phyloP scores from a whole-genome alignment of 2,888 invertebrate species.

The Patella ulyssiponensis region DNA sequence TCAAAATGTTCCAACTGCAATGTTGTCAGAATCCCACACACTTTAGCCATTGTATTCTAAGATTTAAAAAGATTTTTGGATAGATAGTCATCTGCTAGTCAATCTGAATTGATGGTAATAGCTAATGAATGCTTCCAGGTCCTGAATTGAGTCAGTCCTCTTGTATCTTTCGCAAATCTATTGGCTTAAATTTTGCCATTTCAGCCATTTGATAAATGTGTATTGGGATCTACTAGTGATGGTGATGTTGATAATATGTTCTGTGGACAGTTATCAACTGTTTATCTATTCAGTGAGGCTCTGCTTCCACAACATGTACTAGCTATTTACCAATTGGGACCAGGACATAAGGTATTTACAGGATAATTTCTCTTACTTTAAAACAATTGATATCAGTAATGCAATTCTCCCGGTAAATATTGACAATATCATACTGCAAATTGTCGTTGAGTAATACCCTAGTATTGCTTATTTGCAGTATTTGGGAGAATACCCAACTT shows the following conservation, averaged over 20 bases:
- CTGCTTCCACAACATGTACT: conserved; percentile 97
- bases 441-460: no score
- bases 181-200: conserved; percentile 23
- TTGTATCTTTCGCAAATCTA: no score
- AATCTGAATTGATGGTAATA: not conserved
- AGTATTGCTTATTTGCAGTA: no score
- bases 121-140: no score
- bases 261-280: conserved; percentile 99
- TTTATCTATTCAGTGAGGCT: conserved; percentile 98
- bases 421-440: not conserved
- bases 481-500: no score
- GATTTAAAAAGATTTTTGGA: not conserved
- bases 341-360: conserved; percentile 91
- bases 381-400: not conserved
- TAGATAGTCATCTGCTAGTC: not conserved
- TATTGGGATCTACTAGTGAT: conserved; percentile 97
- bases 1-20: no score
- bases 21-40: no score
- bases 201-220: conserved; percentile 99
- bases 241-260: conserved; percentile 96
- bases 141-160: no score
- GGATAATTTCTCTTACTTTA: not conserved
- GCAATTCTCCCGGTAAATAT: not conserved
- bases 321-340: conserved; percentile 97
- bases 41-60: no score